Evolutionary conservation across 35 echinoderm and acorn worm genomes (phyloP).

Genomic region (Heliocidaris tuberculata): DNA sequence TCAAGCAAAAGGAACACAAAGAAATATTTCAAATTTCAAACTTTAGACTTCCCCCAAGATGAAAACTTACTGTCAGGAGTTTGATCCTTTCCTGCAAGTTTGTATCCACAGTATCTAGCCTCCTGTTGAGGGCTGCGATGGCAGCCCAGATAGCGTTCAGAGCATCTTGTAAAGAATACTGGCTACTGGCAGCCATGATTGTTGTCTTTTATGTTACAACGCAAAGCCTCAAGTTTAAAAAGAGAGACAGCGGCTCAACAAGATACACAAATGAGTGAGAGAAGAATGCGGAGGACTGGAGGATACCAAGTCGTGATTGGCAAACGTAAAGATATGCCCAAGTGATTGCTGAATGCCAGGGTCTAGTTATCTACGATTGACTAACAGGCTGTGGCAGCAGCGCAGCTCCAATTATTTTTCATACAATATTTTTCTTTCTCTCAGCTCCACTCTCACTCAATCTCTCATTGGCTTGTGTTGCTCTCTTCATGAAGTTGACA

Average conservation of each 20-base stretch:
- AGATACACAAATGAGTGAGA: slow-evolving; percentile 14
- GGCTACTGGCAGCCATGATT: slow-evolving; percentile 19
- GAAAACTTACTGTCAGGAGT: slow-evolving; percentile 19
- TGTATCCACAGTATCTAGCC: slow-evolving; percentile 21
- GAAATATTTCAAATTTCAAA: neutral
- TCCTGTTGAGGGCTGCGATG: slow-evolving; percentile 2
- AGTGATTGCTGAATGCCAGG: slow-evolving; percentile 28
- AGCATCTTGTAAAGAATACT: slow-evolving; percentile 40
- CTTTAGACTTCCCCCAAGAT: neutral
- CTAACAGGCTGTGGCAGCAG: neutral
- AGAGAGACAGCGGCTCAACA: neutral
- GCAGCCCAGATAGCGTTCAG: slow-evolving; percentile 40
- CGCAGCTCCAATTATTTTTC: slow-evolving; percentile 6
- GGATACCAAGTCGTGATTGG: slow-evolving; percentile 15
- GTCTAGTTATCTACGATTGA: neutral
- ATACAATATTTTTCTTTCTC: slow-evolving; percentile 27
- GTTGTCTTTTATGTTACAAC: neutral
- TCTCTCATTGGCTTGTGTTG: slow-evolving; percentile 17
- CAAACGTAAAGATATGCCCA: neutral
- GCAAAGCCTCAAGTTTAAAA: slow-evolving; percentile 24
- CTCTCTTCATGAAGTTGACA: slow-evolving; percentile 31
- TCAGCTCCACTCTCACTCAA: neutral
- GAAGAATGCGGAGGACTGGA: neutral
- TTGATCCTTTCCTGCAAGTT: slow-evolving; percentile 1
- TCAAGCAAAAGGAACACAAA: too few species aligned